Conservation (phyloP, 2,888 invertebrate species). For the Erebia aethiops region DNA sequence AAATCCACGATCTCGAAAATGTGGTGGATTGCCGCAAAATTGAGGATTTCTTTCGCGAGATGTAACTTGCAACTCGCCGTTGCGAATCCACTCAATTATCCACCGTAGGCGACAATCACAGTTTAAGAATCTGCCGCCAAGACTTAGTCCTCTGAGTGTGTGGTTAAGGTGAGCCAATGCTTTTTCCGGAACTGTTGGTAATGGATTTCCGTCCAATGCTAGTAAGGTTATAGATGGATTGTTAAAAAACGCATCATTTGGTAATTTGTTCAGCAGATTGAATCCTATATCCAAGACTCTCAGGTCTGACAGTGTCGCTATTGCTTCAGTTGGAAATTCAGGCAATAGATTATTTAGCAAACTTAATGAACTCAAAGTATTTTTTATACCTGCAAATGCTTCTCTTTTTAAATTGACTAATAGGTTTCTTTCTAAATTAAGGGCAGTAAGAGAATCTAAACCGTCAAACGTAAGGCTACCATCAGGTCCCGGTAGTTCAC, state of each 20-base stretch:
- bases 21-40: conserved; percentile 93
- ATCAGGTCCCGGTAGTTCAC: conserved; percentile 89
- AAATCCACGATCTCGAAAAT: conserved; percentile 91
- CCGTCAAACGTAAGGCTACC: conserved; percentile 88
- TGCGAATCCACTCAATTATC: conserved; percentile 95
- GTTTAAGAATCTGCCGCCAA: conserved; percentile 93
- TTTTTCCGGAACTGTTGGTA: conserved; percentile 91
- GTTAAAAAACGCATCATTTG: conserved; percentile 89
- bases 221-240: conserved; percentile 93
- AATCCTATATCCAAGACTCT: conserved; percentile 96
- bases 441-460: conserved; percentile 90
- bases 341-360: conserved; percentile 93
- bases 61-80: conserved; percentile 94
- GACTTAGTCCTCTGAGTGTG: conserved; percentile 91
- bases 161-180: conserved; percentile 91
- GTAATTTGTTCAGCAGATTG: conserved; percentile 92
- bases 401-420: conserved; percentile 89
- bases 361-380: conserved; percentile 93
- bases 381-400: conserved; percentile 90
- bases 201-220: conserved; percentile 95
- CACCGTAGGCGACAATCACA: conserved; percentile 95
- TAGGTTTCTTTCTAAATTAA: conserved; percentile 94
- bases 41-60: conserved; percentile 96
- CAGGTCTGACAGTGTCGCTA: conserved; percentile 89
- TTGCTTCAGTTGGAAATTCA: conserved; percentile 92